A percentile compares a stretch with the other conserved stretches of the same genome.
Evolutionary conservation across 2,797 vertebrate genomes (phyloP).

Genomic region (Schizopygopsis pylzovi): DNA sequence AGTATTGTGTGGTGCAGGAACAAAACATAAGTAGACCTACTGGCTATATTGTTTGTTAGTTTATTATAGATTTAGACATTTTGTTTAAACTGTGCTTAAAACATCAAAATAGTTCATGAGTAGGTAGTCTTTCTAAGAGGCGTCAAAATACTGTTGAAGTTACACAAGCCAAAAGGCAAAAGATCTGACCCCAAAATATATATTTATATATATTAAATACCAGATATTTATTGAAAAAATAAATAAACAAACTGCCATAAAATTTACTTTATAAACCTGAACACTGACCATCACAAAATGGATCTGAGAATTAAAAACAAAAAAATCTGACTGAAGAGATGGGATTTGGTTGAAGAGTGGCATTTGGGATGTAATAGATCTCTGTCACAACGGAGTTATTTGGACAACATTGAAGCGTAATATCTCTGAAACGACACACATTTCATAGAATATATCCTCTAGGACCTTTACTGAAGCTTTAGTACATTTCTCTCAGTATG

Average conservation of each 20-base stretch:
- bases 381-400: background rate
- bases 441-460: background rate
- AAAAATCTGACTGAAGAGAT: background rate
- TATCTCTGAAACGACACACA: background rate
- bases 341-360: background rate
- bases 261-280: background rate
- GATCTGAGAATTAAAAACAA: background rate
- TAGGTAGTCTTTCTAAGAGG: background rate
- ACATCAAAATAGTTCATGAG: background rate
- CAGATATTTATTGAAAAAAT: background rate
- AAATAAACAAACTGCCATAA: background rate
- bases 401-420: background rate
- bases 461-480: slow-evolving; percentile 33
- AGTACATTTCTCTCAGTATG: slow-evolving; percentile 55
- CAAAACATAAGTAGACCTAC: background rate
- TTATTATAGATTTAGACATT: background rate
- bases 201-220: too few species aligned
- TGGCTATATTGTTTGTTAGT: background rate
- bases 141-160: background rate
- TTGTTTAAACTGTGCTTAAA: background rate
- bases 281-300: background rate
- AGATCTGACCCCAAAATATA: background rate
- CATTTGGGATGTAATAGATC: background rate
- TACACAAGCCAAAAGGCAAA: background rate
- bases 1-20: background rate